Evolutionary conservation across 2,797 vertebrate genomes (phyloP).

Genomic region (Decapterus maruadsi): DNA sequence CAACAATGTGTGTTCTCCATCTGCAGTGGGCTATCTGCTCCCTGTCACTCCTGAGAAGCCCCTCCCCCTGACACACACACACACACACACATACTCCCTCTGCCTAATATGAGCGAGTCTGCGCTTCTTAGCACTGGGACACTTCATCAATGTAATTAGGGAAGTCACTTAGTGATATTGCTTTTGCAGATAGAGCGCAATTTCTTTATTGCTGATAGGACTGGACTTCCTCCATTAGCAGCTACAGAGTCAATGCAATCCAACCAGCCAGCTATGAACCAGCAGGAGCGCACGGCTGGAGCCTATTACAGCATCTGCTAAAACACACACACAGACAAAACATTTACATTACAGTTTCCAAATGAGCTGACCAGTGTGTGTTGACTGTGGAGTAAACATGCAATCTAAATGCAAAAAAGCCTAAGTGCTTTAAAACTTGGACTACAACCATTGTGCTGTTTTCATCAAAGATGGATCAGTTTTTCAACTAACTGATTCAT

Average conservation of each 20-base stretch:
- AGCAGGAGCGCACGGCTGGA: neutral
- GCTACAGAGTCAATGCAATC: neutral
- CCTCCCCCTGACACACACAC: neutral
- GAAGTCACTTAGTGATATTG: conserved; percentile 17
- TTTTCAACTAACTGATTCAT: no score
- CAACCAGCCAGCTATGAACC: neutral
- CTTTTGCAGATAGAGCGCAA: neutral
- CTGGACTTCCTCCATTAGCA: neutral
- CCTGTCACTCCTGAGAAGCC: neutral
- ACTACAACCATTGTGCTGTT: no score
- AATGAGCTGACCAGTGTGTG: neutral
- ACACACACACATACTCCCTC: neutral
- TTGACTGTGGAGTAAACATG: neutral
- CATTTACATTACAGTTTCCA: neutral
- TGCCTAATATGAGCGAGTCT: neutral
- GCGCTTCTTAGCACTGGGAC: neutral
- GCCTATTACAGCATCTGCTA: neutral
- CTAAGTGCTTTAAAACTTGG: no score
- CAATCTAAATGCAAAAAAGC: neutral
- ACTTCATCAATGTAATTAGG: conserved; percentile 28
- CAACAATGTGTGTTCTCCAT: conserved; percentile 41
- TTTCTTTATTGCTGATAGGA: neutral
- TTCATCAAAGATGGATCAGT: no score
- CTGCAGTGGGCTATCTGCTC: conserved; percentile 26
- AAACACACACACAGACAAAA: neutral